Base-by-base conservation (phyloP, 2,113 vertebrate species). In the Nansenia antarctica region DNA sequence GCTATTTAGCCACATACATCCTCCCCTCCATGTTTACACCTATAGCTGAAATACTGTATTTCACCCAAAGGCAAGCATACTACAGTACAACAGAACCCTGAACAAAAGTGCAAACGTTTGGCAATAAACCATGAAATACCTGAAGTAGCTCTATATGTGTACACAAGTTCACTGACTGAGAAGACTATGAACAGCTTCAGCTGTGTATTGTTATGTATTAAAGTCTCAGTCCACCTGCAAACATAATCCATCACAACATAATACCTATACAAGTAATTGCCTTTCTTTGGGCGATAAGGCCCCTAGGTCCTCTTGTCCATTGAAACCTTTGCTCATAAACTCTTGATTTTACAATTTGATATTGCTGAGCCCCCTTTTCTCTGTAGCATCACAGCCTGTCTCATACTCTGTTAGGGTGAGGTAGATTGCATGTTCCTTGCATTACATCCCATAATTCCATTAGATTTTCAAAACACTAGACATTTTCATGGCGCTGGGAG, bases 231-330 rank as follows among this genome's bases (percentile, higher is more conserved):
- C 83, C 83, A 84, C 84, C 85, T 82, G 82, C 81, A 88, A 89
- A 89, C 74, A 87, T 89, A 81, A 89, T 92, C 88, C 82, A 88
- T 91, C 90, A 90, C 87, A 84, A 82, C 83, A 85, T 90, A 91
- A 91, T 87, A 85, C 81, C 86, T 82, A 86, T 88, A 89, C 88
- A 89, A 91, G 88, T 92, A 92, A 92, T 92, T 86, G 90, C 81
- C 87, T 87, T 88, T 91, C 86, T 92, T 83, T 77, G 62, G 86
- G 88, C 85, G 82, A 89, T 78, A 71, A 84, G 89, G 84, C 89
- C 89, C 89, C 55, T 82, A 90, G 91, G 90, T 90, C 83, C 84
- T 88, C 76, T 90, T 88, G 82, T 87, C 84, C 83, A 69, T 78
- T 73, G 70, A 88, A 90, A 87, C 85, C 88, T 88, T 83, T 88